Conservation (phyloP, 2,797 vertebrate genomes). For the Alauda arvensis region DNA sequence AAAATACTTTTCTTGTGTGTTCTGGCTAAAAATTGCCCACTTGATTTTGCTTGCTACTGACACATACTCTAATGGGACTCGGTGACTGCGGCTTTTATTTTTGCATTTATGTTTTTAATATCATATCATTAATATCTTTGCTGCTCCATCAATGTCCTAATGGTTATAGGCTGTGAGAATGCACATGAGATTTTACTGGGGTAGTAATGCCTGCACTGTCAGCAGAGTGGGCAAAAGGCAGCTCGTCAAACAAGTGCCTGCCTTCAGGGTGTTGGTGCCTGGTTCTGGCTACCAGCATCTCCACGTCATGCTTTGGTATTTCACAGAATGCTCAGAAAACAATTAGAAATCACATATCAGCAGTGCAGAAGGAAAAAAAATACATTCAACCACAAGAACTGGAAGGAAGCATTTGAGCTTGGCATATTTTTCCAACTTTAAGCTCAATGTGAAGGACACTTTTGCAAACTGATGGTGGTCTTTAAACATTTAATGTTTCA, state of each 20-base stretch:
- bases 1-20: background rate
- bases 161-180: background rate
- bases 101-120: background rate
- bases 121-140: background rate
- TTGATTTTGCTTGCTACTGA: background rate
- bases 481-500: background rate
- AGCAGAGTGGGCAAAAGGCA: background rate
- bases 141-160: background rate
- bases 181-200: fast-evolving
- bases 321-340: background rate
- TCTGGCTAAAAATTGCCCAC: background rate
- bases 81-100: background rate
- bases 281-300: background rate
- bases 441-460: too few species aligned
- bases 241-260: background rate
- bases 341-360: background rate
- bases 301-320: background rate
- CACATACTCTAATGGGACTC: background rate
- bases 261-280: fast-evolving
- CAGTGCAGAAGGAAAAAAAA: background rate
- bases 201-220: background rate
- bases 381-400: background rate
- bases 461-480: too few species aligned
- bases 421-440: background rate
- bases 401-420: background rate